Evolutionary conservation across 2,113 vertebrate genomes (phyloP).

Genomic region (Sapajus apella): DNA sequence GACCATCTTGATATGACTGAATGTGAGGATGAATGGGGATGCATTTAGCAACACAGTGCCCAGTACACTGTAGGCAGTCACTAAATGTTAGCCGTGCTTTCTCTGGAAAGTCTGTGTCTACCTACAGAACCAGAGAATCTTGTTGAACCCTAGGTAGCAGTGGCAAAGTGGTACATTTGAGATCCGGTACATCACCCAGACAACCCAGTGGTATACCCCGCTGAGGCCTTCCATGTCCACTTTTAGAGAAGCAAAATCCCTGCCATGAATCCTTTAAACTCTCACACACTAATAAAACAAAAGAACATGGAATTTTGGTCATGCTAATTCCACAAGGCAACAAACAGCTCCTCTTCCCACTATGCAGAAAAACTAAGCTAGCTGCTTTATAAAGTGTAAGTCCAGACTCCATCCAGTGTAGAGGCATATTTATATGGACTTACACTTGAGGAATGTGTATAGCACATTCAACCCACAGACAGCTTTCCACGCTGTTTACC

Average conservation of each 20-base stretch:
- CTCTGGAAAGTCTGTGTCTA: background rate
- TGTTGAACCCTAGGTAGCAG: background rate
- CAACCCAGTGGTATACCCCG: background rate
- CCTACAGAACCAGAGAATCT: background rate
- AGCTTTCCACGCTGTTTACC: constrained; percentile 4
- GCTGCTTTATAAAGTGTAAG: background rate
- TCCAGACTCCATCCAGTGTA: too few relatives aligned
- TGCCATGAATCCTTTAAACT: background rate
- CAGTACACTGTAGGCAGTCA: rapidly evolving
- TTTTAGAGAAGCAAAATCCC: background rate
- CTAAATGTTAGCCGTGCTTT: background rate
- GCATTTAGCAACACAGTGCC: background rate
- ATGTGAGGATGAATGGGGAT: background rate
- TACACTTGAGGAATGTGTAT: background rate
- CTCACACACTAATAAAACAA: background rate
- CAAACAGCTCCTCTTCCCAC: background rate
- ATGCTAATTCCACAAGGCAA: background rate
- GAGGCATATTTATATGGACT: background rate
- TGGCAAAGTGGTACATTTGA: background rate
- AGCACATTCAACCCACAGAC: background rate
- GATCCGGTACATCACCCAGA: background rate
- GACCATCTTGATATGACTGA: background rate
- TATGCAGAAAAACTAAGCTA: rapidly evolving
- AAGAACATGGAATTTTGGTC: background rate
- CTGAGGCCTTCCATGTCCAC: background rate